Conservation (phyloP, 2,797 vertebrate genomes). For the Acrossocheilus fasciatus region DNA sequence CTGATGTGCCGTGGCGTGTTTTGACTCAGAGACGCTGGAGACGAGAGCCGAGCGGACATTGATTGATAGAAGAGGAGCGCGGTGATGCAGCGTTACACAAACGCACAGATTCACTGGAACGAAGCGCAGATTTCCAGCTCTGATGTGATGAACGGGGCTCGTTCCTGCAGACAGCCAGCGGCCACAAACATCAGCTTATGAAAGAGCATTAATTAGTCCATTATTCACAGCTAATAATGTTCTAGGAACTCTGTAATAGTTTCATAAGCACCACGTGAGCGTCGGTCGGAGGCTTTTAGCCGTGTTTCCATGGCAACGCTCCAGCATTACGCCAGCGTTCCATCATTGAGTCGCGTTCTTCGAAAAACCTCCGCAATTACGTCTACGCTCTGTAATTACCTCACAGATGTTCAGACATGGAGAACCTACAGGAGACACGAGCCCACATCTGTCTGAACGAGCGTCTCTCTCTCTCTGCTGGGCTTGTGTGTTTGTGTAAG, state of each 20-base stretch:
- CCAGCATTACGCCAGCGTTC: not conserved
- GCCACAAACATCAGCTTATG: not conserved
- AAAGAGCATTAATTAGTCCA: conserved; percentile 17
- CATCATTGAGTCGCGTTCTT: not conserved
- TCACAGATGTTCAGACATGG: not conserved
- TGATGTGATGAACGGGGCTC: not conserved
- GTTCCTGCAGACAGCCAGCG: not conserved
- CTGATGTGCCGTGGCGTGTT: conserved; percentile 62
- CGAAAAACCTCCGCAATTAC: not conserved
- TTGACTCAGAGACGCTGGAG: conserved; percentile 56
- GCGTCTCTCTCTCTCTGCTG: not conserved
- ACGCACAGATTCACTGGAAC: not conserved
- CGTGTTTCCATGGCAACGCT: conserved; percentile 3
- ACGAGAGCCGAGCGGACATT: conserved; percentile 52
- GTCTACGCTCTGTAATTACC: not conserved
- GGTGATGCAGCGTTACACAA: not conserved
- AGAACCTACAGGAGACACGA: not conserved
- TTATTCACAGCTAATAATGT: conserved; percentile 20
- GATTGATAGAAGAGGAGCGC: conserved; percentile 61
- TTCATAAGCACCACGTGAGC: not conserved
- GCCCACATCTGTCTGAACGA: not conserved
- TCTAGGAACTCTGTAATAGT: not conserved
- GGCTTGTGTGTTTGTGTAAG: not conserved
- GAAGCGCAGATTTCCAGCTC: not conserved
- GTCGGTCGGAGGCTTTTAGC: not conserved